Base-by-base conservation (phyloP, 1,140 invertebrate species). In the Lucilia sericata region DNA sequence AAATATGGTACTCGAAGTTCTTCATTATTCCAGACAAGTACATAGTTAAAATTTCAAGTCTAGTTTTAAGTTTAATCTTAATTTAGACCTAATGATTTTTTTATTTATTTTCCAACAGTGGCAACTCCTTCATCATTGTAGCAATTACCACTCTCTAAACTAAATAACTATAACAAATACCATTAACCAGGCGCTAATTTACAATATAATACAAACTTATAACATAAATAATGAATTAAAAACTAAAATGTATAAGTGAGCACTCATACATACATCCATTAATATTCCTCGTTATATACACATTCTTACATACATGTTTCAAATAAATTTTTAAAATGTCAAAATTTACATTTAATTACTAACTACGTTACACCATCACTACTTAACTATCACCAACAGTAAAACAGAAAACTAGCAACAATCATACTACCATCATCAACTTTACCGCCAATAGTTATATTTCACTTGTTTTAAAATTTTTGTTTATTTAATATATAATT, bases 281-380 rank as follows among this genome's bases (percentile, higher is more conserved):
- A n/a, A 70, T 70, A n/a, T 70, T 17, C 17, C 51, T 55, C 51
- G 9, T 36, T 36, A 36, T 60, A 60, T 14, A 13, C 13, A n/a
- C n/a, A n/a, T n/a, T n/a, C n/a, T n/a, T 30, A 3, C 14, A n/a
- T 60, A n/a, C 14, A 60, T 60, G 55, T 60, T 17, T 60, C 14
- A 78, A n/a, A 49, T 80, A 51, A 49, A 80, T 80, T 80, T 21
- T 80, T 51, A 49, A 78, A 80, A 80, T 80, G 76, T 80, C 76
- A 80, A 80, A 80, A 80, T 80, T 80, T 51, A 80, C 76, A 80
- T 80, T 80, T 80, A 80, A 80, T 80, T 80, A 49, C 76, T 51
- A 30, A 49, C 76, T 25, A 12, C 5, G 25, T 80, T 80, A 80
- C 76, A 80, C 42, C 76, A 80, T 21, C 76, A 51, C 34, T n/a